These are phyloP conservation scores for Notiomystis cincta DNA, from an alignment of 2,113 vertebrate species.

Conservation along the genomic window DNA sequence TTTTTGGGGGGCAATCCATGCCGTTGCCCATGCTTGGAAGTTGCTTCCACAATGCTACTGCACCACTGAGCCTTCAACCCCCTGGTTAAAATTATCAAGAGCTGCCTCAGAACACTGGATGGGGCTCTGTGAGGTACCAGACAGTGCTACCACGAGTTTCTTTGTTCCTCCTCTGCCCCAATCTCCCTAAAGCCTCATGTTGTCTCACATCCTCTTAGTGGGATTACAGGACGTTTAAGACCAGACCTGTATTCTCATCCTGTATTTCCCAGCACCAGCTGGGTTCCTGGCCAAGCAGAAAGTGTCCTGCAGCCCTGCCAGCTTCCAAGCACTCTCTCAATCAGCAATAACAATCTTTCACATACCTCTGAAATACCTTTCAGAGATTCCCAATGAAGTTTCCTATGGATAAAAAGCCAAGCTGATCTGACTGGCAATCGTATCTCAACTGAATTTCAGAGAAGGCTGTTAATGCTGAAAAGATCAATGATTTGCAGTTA, in stretches of 20 bases:
- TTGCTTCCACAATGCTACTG: background rate
- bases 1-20: background rate
- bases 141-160: background rate
- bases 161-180: background rate
- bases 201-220: conserved; percentile 11
- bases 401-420: background rate
- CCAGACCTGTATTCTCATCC: background rate
- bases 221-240: background rate
- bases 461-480: background rate
- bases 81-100: background rate
- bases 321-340: background rate
- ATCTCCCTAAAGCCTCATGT: background rate
- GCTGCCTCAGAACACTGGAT: background rate
- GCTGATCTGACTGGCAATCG: background rate
- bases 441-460: background rate
- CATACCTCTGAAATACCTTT: background rate
- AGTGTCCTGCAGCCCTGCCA: background rate
- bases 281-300: background rate
- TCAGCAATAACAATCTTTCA: background rate
- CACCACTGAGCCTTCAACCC: background rate
- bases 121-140: background rate
- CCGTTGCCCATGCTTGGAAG: background rate
- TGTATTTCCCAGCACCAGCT: background rate
- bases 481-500: background rate
- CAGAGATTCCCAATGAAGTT: background rate